Evolutionary conservation across 2,113 vertebrate species (phyloP), one percentile per base, ranked within the genome.

Genomic region (Mormyrus iriodes): DNA sequence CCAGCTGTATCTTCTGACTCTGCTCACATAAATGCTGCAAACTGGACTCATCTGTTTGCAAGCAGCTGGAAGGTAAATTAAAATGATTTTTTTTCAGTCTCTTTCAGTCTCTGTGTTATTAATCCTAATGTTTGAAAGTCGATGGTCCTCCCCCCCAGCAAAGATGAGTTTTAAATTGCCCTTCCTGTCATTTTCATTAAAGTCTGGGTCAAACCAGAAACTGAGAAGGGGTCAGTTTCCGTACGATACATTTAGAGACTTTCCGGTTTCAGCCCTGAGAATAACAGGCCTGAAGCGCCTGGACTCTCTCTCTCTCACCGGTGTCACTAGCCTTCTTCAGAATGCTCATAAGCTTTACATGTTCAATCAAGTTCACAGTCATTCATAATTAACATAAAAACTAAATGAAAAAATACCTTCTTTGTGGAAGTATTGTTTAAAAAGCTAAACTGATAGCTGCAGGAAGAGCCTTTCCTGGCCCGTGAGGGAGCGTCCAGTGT

Each of bases 111-210:
- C 73, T 6, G 3, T 42, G 73, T 79, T 79, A 79, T 42, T 39
- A 39, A 79, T 79, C 73, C 17, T 35, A 79, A 79, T 79, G 73
- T 79, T 42, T 19, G 15, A 79, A 79, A 42, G 73, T 42, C 35
- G 4, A 79, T 42, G 31, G 31, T 4, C 46, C 46, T 1, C 73
- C 31, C 73, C 73, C 31, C 35, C 35, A 42, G 35, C 31, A 79
- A 79, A 19, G 31, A 79, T 39, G 73, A 39, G 31, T 42, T 79
- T 39, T 79, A 79, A 79, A 79, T 79, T 79, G 31, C 31, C 73
- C 73, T 42, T 79, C 35, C 35, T 42, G 73, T 79, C 73, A 79
- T 79, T 79, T 79, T 79, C 73, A 79, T 79, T 79, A 79, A 42
- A 39, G 73, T 79, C 73, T 79, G 73, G 73, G 73, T 79, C 73